Percentiles rank a stretch among this genome's conserved stretches.
phyloP scores from a whole-genome alignment of 1,140 invertebrate species.

The Ridgeia piscesae region DNA sequence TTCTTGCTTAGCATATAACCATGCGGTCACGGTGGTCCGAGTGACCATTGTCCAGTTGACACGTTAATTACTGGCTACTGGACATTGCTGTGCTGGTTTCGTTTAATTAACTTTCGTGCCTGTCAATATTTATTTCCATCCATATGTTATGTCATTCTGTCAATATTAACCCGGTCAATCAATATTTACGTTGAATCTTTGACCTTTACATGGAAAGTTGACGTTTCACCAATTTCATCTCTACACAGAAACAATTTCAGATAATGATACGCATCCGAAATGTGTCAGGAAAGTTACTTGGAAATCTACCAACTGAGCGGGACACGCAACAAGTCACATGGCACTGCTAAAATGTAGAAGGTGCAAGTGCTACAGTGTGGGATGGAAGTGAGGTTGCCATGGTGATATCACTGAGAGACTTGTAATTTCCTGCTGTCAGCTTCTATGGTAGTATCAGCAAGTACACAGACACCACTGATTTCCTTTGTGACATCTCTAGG shows the following conservation, averaged over 20 bases:
- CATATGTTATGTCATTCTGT: neutral
- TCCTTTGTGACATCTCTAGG: neutral
- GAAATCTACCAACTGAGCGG: neutral
- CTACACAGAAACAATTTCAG: neutral
- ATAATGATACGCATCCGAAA: neutral
- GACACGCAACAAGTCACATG: neutral
- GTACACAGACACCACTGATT: neutral
- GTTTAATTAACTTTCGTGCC: neutral
- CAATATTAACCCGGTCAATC: neutral
- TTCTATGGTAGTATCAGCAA: neutral
- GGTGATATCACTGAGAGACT: neutral
- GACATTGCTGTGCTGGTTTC: neutral
- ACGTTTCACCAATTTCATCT: neutral
- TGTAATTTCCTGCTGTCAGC: neutral
- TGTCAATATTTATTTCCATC: neutral
- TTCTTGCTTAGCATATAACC: neutral
- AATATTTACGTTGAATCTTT: neutral
- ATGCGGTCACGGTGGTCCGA: neutral
- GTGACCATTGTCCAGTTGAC: neutral
- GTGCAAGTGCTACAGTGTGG: neutral
- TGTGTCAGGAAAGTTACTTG: neutral
- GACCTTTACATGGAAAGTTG: neutral
- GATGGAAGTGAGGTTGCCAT: neutral
- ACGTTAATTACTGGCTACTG: neutral
- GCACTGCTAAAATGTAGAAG: neutral